Percentiles rank a stretch among this genome's conserved stretches.
Evolutionary conservation across 2,888 invertebrate genomes (phyloP).

Genomic region (Tridacna gigas): DNA sequence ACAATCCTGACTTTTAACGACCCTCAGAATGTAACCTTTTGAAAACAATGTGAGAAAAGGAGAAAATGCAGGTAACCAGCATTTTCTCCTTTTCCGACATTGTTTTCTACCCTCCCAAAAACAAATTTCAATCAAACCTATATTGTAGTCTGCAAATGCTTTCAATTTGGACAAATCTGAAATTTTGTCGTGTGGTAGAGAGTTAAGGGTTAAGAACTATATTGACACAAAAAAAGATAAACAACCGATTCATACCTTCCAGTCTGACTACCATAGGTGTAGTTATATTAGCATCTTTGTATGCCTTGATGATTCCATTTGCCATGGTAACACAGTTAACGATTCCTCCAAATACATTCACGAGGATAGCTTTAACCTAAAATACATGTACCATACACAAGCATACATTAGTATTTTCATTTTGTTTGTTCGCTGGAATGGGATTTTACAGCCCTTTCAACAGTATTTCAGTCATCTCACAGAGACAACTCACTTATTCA

Average conservation of each 20-base stretch:
- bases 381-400: constrained; percentile 7
- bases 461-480: too few species aligned
- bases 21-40: not conserved
- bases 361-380: constrained; percentile 95
- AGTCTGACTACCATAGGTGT: constrained; percentile 96
- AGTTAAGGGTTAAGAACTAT: not conserved
- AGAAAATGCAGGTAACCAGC: constrained; percentile 19
- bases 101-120: not conserved
- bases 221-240: too few species aligned
- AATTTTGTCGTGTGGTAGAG: too few species aligned
- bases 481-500: too few species aligned
- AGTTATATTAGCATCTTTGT: constrained; percentile 91
- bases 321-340: constrained; percentile 99
- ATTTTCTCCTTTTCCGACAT: not conserved
- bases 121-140: too few species aligned
- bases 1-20: too few species aligned
- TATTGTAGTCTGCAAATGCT: too few species aligned
- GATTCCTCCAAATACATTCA: constrained; percentile 99
- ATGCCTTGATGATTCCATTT: constrained; percentile 96
- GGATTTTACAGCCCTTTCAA: not conserved
- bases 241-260: constrained; percentile 89
- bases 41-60: constrained; percentile 8
- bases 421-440: too few species aligned
- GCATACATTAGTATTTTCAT: too few species aligned
- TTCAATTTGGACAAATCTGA: too few species aligned